phyloP scores from a whole-genome alignment of 2,888 invertebrate species.

The Caenorhabditis afra region DNA sequence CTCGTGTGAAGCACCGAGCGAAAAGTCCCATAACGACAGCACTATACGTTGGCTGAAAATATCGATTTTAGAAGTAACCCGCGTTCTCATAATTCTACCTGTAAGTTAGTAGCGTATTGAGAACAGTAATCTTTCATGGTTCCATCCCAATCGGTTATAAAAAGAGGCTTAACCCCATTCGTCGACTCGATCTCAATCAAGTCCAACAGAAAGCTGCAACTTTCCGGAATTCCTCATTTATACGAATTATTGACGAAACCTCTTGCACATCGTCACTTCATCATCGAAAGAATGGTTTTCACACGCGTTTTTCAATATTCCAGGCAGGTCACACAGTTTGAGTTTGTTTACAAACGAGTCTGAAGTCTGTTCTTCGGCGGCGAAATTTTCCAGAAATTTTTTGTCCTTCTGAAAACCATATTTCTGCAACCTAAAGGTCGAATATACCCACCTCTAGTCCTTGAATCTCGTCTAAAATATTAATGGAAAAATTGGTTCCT shows the following conservation, averaged over 20 bases:
- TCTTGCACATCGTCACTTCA: conserved; percentile 59
- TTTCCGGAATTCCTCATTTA: no score
- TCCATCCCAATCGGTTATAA: conserved; percentile 81
- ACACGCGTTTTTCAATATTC: conserved; percentile 69
- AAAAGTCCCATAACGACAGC: conserved; percentile 78
- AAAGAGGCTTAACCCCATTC: conserved; percentile 61
- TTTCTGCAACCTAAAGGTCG: conserved; percentile 62
- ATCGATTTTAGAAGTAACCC: background rate
- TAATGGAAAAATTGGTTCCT: conserved; percentile 70
- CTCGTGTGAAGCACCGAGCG: conserved; percentile 71
- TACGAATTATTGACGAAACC: background rate
- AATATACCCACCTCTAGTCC: conserved; percentile 68
- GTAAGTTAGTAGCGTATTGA: conserved; percentile 80
- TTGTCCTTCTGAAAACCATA: conserved; percentile 48
- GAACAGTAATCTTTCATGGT: conserved; percentile 81
- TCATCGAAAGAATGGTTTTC: conserved; percentile 61
- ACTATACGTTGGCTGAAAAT: conserved; percentile 77
- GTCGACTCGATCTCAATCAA: conserved; percentile 54
- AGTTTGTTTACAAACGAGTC: conserved; percentile 13
- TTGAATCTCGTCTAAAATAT: conserved; percentile 76
- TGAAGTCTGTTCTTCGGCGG: background rate
- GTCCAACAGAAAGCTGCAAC: conserved; percentile 61
- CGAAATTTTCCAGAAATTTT: conserved; percentile 59
- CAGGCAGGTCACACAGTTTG: conserved; percentile 48
- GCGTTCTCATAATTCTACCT: conserved; percentile 59